Conservation (phyloP, 2,797 vertebrate species). For the Mareca penelope region DNA sequence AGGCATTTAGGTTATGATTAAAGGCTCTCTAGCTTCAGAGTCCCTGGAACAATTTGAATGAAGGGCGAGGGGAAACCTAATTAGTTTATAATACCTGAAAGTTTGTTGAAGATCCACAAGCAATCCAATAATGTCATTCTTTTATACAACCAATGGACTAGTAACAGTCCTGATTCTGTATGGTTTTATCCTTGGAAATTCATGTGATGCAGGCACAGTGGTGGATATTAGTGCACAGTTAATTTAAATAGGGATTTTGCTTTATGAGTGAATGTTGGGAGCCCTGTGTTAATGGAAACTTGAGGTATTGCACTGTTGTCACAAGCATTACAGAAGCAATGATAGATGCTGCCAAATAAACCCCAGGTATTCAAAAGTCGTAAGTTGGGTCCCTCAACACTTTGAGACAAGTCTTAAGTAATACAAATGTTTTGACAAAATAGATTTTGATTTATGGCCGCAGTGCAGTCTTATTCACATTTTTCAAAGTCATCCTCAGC, state of each 20-base stretch:
- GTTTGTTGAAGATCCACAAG: neutral
- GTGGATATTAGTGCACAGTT: neutral
- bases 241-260: neutral
- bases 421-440: neutral
- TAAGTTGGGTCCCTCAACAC: neutral
- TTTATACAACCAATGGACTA: neutral
- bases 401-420: neutral
- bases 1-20: neutral
- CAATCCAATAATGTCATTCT: neutral
- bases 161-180: neutral
- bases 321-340: neutral
- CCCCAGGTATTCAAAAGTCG: neutral
- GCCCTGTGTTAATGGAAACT: neutral
- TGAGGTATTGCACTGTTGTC: neutral
- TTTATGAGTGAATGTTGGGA: neutral
- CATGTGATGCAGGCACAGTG: neutral
- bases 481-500: conserved; percentile 8
- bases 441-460: neutral
- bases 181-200: neutral
- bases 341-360: conserved; percentile 9
- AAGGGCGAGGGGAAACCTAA: neutral
- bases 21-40: neutral
- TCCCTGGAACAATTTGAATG: neutral
- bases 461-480: neutral
- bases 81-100: neutral